These are phyloP conservation scores for Julus scanicus DNA, from an alignment of 2,888 invertebrate genomes.

Conservation along the genomic window DNA sequence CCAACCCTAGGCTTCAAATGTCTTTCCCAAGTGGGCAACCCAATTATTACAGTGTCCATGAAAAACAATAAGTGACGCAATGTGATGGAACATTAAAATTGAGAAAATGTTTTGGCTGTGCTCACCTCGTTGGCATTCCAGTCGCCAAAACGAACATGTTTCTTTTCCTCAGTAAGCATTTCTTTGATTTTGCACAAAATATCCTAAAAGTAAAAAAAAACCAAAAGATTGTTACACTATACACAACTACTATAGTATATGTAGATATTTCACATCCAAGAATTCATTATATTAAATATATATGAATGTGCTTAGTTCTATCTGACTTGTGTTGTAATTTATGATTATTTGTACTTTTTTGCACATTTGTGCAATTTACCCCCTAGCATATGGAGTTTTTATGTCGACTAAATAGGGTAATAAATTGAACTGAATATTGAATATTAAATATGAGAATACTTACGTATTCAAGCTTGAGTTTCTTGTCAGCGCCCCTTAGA, in stretches of 20 bases:
- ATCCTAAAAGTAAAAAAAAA: constrained; percentile 75
- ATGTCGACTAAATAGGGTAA: too few relatives aligned
- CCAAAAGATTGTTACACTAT: background rate
- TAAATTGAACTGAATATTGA: too few relatives aligned
- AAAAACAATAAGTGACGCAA: constrained; percentile 14
- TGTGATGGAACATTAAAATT: constrained; percentile 22
- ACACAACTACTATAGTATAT: too few relatives aligned
- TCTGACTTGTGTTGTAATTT: too few relatives aligned
- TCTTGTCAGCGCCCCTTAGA: constrained; percentile 87
- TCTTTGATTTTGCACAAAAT: constrained; percentile 84
- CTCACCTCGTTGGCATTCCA: constrained; percentile 94
- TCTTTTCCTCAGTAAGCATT: constrained; percentile 86
- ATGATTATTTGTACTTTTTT: too few relatives aligned
- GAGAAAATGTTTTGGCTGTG: constrained; percentile 59
- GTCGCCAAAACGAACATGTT: constrained; percentile 90
- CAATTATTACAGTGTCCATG: constrained; percentile 22
- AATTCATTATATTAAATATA: too few relatives aligned
- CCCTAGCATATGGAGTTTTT: too few relatives aligned
- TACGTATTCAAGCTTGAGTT: constrained; percentile 94
- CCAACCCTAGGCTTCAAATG: constrained; percentile 13
- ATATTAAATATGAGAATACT: constrained; percentile 65
- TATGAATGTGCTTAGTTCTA: too few relatives aligned
- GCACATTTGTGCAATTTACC: too few relatives aligned
- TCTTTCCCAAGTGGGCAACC: background rate
- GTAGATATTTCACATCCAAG: too few relatives aligned